phyloP scores from a whole-genome alignment of 2,888 invertebrate species.

The Conops quadrifasciatus region DNA sequence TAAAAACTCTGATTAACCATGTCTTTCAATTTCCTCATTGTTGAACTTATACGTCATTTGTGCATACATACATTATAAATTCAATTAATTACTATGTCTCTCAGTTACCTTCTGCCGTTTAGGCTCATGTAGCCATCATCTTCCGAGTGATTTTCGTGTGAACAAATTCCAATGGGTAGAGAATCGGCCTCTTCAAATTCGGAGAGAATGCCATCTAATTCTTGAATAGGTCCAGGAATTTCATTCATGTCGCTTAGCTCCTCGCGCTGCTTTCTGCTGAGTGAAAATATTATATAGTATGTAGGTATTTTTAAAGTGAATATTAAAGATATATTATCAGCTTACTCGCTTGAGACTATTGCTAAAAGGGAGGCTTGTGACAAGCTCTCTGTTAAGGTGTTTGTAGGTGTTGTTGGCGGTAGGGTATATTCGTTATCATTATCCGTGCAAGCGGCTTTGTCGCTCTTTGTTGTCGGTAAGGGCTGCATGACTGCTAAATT shows the following conservation, averaged over 20 bases:
- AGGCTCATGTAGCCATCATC: slow-evolving; percentile 94
- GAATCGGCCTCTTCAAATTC: slow-evolving; percentile 81
- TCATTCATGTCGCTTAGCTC: slow-evolving; percentile 63
- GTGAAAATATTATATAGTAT: too few relatives aligned
- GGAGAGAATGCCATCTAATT: slow-evolving; percentile 87
- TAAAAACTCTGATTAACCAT: too few relatives aligned
- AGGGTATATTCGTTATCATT: not conserved
- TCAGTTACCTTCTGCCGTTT: slow-evolving; percentile 78
- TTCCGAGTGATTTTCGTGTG: slow-evolving; percentile 80
- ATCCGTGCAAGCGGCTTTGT: not conserved
- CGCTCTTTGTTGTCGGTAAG: slow-evolving; percentile 13
- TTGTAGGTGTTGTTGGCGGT: not conserved
- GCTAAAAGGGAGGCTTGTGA: not conserved
- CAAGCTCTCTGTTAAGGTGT: not conserved
- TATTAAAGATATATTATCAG: not conserved
- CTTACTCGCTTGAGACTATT: slow-evolving; percentile 20
- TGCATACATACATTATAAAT: too few relatives aligned
- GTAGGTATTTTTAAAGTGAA: too few relatives aligned
- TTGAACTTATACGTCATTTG: too few relatives aligned
- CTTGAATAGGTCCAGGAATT: slow-evolving; percentile 87
- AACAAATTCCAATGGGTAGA: slow-evolving; percentile 65
- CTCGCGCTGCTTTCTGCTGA: not conserved
- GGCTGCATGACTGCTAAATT: not conserved
- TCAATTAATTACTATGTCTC: not conserved
- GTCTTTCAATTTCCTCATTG: too few relatives aligned